Percentiles rank a stretch among this genome's conserved stretches.
phyloP scores from a whole-genome alignment of 2,113 vertebrate species.

The Orycteropus afer region DNA sequence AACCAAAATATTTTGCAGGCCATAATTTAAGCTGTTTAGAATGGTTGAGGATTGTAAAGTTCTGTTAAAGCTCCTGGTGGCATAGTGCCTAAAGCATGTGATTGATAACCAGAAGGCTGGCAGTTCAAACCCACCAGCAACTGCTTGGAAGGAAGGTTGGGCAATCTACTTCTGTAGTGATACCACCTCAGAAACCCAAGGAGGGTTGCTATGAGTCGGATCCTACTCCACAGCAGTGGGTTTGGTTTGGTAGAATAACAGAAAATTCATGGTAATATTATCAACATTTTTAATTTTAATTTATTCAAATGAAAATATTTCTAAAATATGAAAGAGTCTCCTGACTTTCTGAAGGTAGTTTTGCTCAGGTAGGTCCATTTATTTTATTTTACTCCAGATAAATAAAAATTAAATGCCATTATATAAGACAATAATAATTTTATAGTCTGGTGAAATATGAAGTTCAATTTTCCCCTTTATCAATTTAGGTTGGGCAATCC shows the following conservation, averaged over 20 bases:
- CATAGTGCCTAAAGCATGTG: no score
- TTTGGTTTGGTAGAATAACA: background rate
- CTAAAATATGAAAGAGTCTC: background rate
- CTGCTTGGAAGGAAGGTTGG: no score
- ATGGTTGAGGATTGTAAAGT: background rate
- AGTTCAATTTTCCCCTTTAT: background rate
- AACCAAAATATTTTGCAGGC: background rate
- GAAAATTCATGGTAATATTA: background rate
- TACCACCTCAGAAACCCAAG: no score
- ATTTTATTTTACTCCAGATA: background rate
- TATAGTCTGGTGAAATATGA: background rate
- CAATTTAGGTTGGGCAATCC: no score
- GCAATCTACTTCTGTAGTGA: no score
- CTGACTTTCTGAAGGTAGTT: background rate
- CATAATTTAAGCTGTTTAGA: background rate
- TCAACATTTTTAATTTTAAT: constrained; percentile 3
- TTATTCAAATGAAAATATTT: background rate
- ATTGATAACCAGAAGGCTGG: no score
- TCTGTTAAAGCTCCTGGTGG: background rate
- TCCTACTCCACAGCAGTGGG: no score
- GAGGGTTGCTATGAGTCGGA: no score
- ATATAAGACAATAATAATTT: background rate
- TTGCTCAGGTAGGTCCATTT: background rate
- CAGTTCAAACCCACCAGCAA: no score
- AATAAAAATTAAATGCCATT: background rate